Conservation (phyloP, 2,888 invertebrate species). For the Alentia gelatinosa region DNA sequence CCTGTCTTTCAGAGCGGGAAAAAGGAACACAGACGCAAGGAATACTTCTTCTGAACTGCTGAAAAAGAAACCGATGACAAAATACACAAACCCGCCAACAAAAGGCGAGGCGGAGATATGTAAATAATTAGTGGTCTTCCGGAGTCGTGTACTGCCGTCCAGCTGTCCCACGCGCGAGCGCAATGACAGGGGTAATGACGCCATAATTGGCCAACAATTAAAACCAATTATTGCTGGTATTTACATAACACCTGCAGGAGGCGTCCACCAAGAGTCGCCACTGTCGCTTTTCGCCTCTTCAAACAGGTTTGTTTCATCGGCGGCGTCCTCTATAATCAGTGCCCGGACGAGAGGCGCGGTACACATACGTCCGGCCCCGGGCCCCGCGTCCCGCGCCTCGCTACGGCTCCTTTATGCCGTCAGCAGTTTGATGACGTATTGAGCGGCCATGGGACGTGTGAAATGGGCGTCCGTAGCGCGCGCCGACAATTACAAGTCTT, state of each 20-base stretch:
- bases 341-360: neutral
- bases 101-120: constrained; percentile 5
- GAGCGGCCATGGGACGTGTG: no score
- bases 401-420: no score
- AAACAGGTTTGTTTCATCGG: no score
- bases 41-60: no score
- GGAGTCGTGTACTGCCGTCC: no score
- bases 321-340: neutral
- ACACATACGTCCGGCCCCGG: neutral
- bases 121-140: neutral
- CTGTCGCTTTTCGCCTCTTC: neutral
- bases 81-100: no score
- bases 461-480: no score
- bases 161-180: neutral
- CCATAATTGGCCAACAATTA: neutral
- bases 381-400: no score
- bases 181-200: constrained; percentile 2
- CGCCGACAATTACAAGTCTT: no score
- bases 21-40: no score
- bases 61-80: no score
- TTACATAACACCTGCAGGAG: constrained; percentile 7
- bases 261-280: neutral
- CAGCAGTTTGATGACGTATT: no score
- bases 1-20: neutral
- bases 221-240: neutral